Base-by-base conservation (phyloP, 2,797 vertebrate species). In the Merluccius polli region DNA sequence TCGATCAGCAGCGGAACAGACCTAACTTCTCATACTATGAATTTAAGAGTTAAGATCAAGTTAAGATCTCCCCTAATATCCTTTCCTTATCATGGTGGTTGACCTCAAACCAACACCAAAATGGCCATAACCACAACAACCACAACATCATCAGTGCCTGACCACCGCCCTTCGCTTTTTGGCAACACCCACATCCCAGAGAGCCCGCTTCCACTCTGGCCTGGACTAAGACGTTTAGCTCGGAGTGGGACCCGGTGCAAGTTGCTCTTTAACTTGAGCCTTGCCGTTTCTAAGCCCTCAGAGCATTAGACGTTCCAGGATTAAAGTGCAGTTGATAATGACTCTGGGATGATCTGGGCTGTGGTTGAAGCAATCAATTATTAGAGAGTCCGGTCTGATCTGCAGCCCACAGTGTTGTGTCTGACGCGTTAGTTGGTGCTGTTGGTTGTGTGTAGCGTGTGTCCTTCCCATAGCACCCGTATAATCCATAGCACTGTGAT, bases 221-320 rank as follows among this genome's bases (percentile, higher is more conserved):
- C 80, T 65, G 71, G 79, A 82, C 80, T n/a, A 84, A 76, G 31
- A n/a, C 44, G 73, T 67, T 78, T 33, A 30, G 73, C 65, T 41
- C 52, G 44, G 41, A 16, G 27, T 83, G 78, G 78, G 81, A 85
- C 69, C 74, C 73, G 11, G 72, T 79, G 63, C 80, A 79, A 75
- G 21, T 73, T 82, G 81, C 59, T 70, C 80, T 85, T 74, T 82
- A 77, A 88, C 83, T 81, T 44, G 38, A 15, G 41, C 27, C 7
- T 77, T 70, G 27, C 12, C 30, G 10, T 69, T 0, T 31, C 13
- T 4, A 69, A 31, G 67, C 27, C 67, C 5, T 16, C 16, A 18
- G 67, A 13, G 29, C 12, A 32, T 29, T 69, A 69, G 7, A 9
- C 12, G 59, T 65, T 65, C 59, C 59, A 12, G 59, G 59, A 65